Conservation (phyloP, 2,797 vertebrate genomes). For the Acipenser ruthenus region DNA sequence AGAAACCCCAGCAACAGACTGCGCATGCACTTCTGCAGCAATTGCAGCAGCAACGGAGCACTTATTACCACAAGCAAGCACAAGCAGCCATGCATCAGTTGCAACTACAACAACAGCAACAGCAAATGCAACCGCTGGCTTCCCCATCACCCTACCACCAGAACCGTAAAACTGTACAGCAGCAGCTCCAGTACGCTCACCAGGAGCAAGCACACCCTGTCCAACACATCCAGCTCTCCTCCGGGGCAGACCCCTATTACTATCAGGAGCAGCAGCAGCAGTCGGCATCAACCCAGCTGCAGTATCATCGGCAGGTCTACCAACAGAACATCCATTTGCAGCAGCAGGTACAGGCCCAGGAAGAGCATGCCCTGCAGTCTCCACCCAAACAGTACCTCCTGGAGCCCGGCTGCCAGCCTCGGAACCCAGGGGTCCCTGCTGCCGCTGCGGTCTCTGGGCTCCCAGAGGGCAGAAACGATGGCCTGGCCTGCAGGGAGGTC, state of each 20-base stretch:
- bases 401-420: conserved; percentile 28
- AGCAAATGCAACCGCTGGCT: conserved; percentile 50
- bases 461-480: conserved; percentile 8
- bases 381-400: conserved; percentile 46
- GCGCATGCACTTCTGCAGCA: conserved; percentile 20
- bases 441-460: conserved; percentile 1
- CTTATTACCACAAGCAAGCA: conserved; percentile 4
- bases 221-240: conserved; percentile 62
- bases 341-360: conserved; percentile 41
- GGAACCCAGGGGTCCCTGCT: not conserved
- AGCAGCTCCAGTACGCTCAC: conserved; percentile 41
- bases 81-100: conserved; percentile 33
- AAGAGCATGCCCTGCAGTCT: conserved; percentile 30
- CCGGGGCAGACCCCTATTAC: conserved; percentile 55
- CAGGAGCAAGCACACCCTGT: conserved; percentile 54
- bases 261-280: conserved; percentile 57
- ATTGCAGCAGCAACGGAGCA: conserved; percentile 27
- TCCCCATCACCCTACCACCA: conserved; percentile 50
- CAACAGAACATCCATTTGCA: conserved; percentile 46
- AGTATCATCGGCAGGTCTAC: conserved; percentile 47
- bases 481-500: conserved; percentile 9
- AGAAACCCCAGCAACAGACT: conserved; percentile 33
- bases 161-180: conserved; percentile 45
- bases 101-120: conserved; percentile 31
- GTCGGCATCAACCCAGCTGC: conserved; percentile 13